A percentile compares a stretch with the other conserved stretches of the same genome.
Conservation (phyloP, 2,113 vertebrate species). For the Shinisaurus crocodilurus region DNA sequence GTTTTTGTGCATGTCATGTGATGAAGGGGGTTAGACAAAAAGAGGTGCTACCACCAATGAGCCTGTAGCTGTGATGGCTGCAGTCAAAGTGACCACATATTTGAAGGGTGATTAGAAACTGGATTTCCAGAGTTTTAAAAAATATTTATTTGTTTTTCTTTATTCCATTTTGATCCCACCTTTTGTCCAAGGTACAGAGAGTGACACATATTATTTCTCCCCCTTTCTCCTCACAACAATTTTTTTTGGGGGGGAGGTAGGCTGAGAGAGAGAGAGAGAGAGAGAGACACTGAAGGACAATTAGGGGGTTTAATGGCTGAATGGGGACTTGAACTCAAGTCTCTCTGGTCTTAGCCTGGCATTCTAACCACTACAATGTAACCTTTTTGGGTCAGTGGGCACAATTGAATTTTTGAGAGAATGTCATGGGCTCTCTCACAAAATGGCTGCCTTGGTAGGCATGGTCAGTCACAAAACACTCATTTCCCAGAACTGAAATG, state of each 20-base stretch:
- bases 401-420: too few species aligned
- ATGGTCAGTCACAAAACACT: too few species aligned
- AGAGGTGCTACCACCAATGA: neutral
- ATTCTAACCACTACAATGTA: too few species aligned
- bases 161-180: neutral
- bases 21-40: neutral
- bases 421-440: too few species aligned
- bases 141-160: neutral
- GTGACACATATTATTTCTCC: neutral
- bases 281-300: neutral
- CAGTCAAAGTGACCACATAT: neutral
- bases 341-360: neutral
- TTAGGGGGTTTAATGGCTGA: neutral
- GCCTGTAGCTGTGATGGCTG: neutral
- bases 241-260: too few species aligned
- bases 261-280: too few species aligned
- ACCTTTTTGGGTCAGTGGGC: too few species aligned
- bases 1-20: rapidly evolving
- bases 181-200: neutral
- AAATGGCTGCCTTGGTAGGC: too few species aligned
- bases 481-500: too few species aligned
- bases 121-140: neutral
- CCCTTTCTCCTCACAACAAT: neutral
- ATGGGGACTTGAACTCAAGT: neutral
- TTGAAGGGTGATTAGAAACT: neutral